Percentiles rank a stretch among this genome's conserved stretches.
phyloP scores from a whole-genome alignment of 1,140 invertebrate species.

The Plodia interpunctella region DNA sequence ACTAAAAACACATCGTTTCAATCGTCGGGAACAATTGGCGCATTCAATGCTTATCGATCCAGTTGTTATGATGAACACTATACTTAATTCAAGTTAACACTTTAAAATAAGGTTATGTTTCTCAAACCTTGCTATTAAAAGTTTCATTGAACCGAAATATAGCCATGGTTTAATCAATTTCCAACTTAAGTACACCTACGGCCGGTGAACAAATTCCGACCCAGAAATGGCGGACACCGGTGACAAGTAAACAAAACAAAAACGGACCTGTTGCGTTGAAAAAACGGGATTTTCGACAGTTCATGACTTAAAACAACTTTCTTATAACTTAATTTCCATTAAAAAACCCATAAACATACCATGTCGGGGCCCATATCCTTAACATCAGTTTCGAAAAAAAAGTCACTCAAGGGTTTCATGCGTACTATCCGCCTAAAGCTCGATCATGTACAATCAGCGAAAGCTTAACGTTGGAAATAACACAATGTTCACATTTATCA shows the following conservation, averaged over 20 bases:
- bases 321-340: constrained; percentile 32
- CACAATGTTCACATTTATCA: constrained; percentile 43
- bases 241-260: constrained; percentile 77
- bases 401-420: constrained; percentile 84
- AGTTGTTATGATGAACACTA: not conserved
- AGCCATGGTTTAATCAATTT: constrained; percentile 15
- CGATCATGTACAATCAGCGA: constrained; percentile 57
- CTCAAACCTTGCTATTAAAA: not conserved
- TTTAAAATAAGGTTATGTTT: not conserved
- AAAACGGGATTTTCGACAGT: constrained; percentile 41
- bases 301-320: constrained; percentile 66
- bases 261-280: constrained; percentile 70
- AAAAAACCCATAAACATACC: constrained; percentile 73
- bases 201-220: constrained; percentile 59
- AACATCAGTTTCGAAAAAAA: constrained; percentile 84
- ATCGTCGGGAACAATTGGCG: not conserved
- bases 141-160: not conserved
- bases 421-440: constrained; percentile 76
- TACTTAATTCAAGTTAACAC: not conserved
- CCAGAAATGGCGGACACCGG: constrained; percentile 76
- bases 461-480: constrained; percentile 49
- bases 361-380: constrained; percentile 86
- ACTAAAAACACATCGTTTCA: not conserved
- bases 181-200: constrained; percentile 12
- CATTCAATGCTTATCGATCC: constrained; percentile 4